phyloP scores from a whole-genome alignment of 23 tunicate genomes.

The Clavelina lepadiformis region DNA sequence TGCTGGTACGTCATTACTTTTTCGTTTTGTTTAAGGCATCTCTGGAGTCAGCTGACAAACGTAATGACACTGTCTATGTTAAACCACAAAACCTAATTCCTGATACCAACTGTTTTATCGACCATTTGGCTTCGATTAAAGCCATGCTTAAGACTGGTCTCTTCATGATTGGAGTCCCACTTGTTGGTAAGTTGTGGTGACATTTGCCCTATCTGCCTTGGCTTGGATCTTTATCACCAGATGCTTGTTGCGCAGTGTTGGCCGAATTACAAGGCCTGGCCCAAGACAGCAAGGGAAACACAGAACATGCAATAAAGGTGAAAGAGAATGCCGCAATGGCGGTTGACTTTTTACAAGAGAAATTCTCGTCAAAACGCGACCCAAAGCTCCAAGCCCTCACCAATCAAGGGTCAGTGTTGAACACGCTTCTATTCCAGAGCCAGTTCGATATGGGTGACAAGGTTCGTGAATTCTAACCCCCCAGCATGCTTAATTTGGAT shows the following conservation, averaged over 20 bases:
- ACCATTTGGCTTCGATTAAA: conserved; percentile 43
- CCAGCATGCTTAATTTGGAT: no score
- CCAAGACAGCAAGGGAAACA: conserved; percentile 49
- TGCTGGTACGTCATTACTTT: no score
- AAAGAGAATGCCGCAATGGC: conserved; percentile 37
- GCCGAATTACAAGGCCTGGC: conserved; percentile 72
- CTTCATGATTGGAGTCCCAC: conserved; percentile 48
- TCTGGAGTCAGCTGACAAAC: conserved; percentile 9
- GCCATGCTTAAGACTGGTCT: conserved; percentile 26
- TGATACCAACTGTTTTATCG: conserved; percentile 92
- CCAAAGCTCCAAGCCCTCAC: conserved; percentile 32
- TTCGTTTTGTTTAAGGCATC: conserved; percentile 54
- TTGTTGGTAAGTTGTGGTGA: conserved; percentile 44
- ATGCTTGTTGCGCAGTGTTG: conserved; percentile 24
- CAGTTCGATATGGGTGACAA: conserved; percentile 21
- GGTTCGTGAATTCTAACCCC: conserved; percentile 5
- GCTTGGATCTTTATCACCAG: neutral
- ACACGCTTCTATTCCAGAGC: conserved; percentile 37
- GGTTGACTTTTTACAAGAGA: conserved; percentile 19
- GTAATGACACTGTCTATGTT: conserved; percentile 18
- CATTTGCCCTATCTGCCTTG: neutral
- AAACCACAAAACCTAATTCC: conserved; percentile 62
- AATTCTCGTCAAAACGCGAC: conserved; percentile 27
- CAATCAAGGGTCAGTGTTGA: conserved; percentile 46
- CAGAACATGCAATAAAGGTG: conserved; percentile 47